Percentiles rank a stretch among this genome's conserved stretches.
These are phyloP conservation scores for Hyla sarda DNA, from an alignment of 2,113 vertebrate genomes.

Conservation along the genomic window DNA sequence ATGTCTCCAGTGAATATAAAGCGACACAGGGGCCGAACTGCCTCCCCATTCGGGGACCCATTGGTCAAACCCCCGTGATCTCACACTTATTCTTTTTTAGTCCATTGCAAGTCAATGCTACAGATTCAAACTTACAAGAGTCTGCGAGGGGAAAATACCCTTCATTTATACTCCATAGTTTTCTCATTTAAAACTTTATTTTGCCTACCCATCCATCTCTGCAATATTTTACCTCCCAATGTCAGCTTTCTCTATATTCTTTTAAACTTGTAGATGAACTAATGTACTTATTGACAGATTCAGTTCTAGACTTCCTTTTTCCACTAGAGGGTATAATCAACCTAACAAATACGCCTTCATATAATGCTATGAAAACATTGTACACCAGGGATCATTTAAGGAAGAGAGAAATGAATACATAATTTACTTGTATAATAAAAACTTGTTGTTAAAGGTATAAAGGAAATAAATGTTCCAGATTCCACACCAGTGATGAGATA, in stretches of 20 bases:
- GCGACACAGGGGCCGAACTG: no score
- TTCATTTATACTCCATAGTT: no score
- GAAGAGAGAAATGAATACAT: conserved; percentile 51
- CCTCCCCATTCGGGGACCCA: no score
- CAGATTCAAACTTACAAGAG: no score
- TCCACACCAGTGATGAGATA: conserved; percentile 63
- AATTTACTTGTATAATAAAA: conserved; percentile 67
- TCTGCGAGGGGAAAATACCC: no score
- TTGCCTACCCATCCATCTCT: no score
- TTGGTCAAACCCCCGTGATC: no score
- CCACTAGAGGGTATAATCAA: conserved; percentile 69
- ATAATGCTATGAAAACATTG: conserved; percentile 39
- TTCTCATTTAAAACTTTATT: no score
- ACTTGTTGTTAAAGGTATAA: conserved; percentile 65
- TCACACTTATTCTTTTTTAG: no score
- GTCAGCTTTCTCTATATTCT: background rate
- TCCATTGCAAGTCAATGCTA: no score
- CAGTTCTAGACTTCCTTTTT: conserved; percentile 57
- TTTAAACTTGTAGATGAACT: background rate
- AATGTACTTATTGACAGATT: conserved; percentile 17
- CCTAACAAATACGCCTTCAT: conserved; percentile 50
- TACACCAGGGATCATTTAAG: conserved; percentile 57
- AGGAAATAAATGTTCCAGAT: conserved; percentile 63
- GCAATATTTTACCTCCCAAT: background rate
- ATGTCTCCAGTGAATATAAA: no score